Conservation (phyloP, 1,140 invertebrate genomes). For the Wiebesia pumilae region DNA sequence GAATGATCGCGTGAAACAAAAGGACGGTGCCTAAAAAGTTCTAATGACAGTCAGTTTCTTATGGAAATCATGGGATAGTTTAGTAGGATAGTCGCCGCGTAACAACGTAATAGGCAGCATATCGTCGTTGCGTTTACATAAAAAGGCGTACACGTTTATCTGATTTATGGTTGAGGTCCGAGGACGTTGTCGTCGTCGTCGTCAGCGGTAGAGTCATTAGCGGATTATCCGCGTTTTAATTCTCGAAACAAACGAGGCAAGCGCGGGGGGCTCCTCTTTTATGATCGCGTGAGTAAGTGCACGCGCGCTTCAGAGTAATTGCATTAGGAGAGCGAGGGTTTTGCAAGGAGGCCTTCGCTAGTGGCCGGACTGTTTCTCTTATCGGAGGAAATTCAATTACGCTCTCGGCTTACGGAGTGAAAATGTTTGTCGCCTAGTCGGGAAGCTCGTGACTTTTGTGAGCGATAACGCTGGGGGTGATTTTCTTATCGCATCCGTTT, state of each 20-base stretch:
- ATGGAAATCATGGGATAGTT: too few species aligned
- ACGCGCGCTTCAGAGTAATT: constrained; percentile 37
- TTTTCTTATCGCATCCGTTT: too few species aligned
- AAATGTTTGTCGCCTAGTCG: background rate
- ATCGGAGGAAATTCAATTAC: constrained; percentile 52
- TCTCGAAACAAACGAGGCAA: constrained; percentile 10
- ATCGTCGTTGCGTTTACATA: background rate
- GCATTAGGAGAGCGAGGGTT: constrained; percentile 11
- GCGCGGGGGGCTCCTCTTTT: background rate
- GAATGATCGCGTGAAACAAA: too few species aligned
- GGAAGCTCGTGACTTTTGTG: constrained; percentile 5
- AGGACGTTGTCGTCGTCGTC: background rate
- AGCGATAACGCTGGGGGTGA: background rate
- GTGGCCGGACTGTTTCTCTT: constrained; percentile 5
- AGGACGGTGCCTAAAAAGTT: too few species aligned
- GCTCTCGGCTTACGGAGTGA: background rate
- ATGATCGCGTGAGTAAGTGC: constrained; percentile 10
- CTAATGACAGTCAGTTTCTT: too few species aligned
- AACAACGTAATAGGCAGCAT: background rate
- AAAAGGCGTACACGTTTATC: background rate
- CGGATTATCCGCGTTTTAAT: constrained; percentile 9
- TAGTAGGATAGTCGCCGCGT: too few species aligned
- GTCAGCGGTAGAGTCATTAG: background rate
- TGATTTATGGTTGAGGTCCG: too few species aligned
- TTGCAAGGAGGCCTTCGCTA: background rate